Conservation (phyloP, 2,797 vertebrate species). For the Cephalopachus bancanus region DNA sequence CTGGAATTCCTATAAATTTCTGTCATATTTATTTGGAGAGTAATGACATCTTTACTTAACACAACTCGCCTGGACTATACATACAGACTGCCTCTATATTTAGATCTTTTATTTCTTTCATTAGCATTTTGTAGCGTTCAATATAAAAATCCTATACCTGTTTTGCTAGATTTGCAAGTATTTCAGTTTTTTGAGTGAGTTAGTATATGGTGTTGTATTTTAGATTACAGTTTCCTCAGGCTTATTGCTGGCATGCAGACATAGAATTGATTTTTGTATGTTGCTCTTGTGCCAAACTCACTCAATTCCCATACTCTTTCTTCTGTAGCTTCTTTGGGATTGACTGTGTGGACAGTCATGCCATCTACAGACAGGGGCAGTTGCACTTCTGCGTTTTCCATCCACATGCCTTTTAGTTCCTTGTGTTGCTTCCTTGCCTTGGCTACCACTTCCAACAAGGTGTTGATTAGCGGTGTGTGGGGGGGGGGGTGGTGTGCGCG, state of each 20-base stretch:
- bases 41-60: background rate
- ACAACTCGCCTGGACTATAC: background rate
- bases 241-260: background rate
- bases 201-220: background rate
- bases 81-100: background rate
- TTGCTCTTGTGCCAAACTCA: background rate
- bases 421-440: background rate
- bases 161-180: background rate
- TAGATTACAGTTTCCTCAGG: background rate
- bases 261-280: background rate
- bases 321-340: background rate
- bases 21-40: background rate
- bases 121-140: background rate
- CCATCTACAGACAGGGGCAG: background rate
- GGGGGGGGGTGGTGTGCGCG: too few species aligned
- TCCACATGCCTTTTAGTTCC: background rate
- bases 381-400: background rate
- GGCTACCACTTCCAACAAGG: background rate
- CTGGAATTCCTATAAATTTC: background rate
- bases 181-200: background rate
- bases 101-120: background rate
- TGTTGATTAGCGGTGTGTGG: background rate
- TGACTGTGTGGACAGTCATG: background rate
- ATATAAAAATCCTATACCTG: background rate
- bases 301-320: background rate